Conservation (phyloP, 1,140 invertebrate species). For the Drosophila mayri region DNA sequence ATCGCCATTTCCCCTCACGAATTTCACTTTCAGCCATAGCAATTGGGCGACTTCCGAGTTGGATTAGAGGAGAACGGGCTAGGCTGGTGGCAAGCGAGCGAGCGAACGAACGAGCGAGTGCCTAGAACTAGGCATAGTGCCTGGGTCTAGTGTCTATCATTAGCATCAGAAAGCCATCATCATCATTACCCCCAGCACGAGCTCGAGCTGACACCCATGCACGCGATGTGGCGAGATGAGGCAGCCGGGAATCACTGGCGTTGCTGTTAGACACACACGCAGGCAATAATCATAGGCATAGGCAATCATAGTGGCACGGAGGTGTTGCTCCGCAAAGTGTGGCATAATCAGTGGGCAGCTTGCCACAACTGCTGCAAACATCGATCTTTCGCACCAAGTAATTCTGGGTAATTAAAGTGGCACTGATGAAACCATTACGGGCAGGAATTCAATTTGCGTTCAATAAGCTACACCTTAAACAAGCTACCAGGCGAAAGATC, state of each 20-base stretch:
- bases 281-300: conserved; percentile 55
- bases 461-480: not conserved
- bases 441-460: conserved; percentile 13
- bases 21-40: conserved; percentile 70
- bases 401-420: not conserved
- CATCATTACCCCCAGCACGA: conserved; percentile 73
- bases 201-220: conserved; percentile 73
- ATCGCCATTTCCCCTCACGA: conserved; percentile 51
- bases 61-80: conserved; percentile 43
- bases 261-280: conserved; percentile 60
- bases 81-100: not conserved
- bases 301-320: conserved; percentile 60
- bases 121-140: conserved; percentile 19
- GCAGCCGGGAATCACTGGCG: conserved; percentile 48
- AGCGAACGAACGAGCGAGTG: not conserved
- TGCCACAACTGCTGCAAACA: conserved; percentile 32
- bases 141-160: conserved; percentile 60
- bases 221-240: conserved; percentile 78
- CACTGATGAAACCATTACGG: conserved; percentile 9
- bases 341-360: conserved; percentile 52
- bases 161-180: conserved; percentile 82
- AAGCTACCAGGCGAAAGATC: not conserved
- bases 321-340: conserved; percentile 76
- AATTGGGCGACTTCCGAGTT: conserved; percentile 69
- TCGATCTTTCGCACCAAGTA: conserved; percentile 8